Evolutionary conservation across 2,888 invertebrate species (phyloP).

Genomic region (Metallyticus violacea): DNA sequence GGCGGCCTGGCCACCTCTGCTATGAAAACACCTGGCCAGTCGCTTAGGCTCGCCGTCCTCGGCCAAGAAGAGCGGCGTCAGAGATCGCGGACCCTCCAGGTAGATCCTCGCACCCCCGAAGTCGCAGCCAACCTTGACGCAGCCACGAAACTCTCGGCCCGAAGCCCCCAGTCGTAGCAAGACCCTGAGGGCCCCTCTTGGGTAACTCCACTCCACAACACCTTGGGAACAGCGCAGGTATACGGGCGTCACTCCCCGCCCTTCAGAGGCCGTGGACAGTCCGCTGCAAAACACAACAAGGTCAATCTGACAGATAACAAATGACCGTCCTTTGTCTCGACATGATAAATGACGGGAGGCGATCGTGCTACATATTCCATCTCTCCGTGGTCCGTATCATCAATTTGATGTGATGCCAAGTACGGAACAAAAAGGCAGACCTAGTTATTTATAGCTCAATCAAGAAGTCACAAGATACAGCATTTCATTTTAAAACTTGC

Average conservation of each 20-base stretch:
- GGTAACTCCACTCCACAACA: conserved; percentile 70
- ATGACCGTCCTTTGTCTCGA: no score
- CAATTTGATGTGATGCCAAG: no score
- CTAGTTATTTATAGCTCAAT: no score
- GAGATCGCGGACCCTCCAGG: conserved; percentile 60
- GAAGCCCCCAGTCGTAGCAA: conserved; percentile 59
- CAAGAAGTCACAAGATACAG: no score
- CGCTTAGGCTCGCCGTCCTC: conserved; percentile 47
- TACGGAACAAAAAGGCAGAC: no score
- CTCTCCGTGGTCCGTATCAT: no score
- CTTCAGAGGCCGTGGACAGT: conserved; percentile 42
- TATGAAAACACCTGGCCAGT: conserved; percentile 58
- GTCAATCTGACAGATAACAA: no score
- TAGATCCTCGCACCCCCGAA: conserved; percentile 54
- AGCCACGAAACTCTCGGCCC: conserved; percentile 65
- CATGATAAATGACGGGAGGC: no score
- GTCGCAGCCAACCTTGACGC: conserved; percentile 56
- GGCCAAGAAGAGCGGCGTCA: conserved; percentile 58
- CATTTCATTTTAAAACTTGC: no score
- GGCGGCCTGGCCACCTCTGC: conserved; percentile 60
- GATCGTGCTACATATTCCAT: no score
- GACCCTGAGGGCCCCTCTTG: conserved; percentile 68
- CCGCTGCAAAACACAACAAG: conserved; percentile 57
- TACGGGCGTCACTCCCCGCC: conserved; percentile 69
- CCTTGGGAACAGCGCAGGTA: conserved; percentile 74